These are phyloP conservation scores for Xylota sylvarum DNA, from an alignment of 2,888 invertebrate species.

Conservation along the genomic window DNA sequence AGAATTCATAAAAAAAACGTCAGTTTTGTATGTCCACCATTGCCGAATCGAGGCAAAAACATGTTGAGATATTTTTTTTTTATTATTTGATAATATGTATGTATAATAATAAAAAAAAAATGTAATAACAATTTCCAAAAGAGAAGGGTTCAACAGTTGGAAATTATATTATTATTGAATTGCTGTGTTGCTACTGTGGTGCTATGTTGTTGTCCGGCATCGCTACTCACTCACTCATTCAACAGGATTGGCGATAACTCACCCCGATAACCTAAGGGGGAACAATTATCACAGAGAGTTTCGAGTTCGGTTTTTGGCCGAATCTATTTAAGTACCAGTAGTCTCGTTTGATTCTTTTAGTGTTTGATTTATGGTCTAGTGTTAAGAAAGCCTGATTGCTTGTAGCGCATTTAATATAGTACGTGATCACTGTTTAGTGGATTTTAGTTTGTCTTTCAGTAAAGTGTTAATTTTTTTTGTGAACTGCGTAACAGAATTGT, in stretches of 20 bases:
- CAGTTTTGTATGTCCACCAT: background rate
- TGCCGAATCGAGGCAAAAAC: constrained; percentile 16
- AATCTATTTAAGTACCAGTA: constrained; percentile 69
- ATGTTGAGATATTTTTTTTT: constrained; percentile 5
- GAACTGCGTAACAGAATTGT: background rate
- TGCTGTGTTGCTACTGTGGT: constrained; percentile 5
- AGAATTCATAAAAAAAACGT: constrained; percentile 25
- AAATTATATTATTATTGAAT: constrained; percentile 6
- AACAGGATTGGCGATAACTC: constrained; percentile 68
- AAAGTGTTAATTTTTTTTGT: background rate
- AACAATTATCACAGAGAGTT: constrained; percentile 56
- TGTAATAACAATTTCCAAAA: constrained; percentile 33
- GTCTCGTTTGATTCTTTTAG: constrained; percentile 63
- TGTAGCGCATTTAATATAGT: constrained; percentile 4
- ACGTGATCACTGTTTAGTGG: constrained; percentile 1
- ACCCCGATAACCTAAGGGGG: constrained; percentile 67
- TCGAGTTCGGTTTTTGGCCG: constrained; percentile 40
- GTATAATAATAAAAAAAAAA: constrained; percentile 15
- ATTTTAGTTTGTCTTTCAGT: background rate
- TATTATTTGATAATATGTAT: too few species aligned
- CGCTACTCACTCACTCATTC: constrained; percentile 32
- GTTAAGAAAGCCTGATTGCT: constrained; percentile 22
- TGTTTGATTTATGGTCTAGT: constrained; percentile 66
- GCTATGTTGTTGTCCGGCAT: constrained; percentile 3
- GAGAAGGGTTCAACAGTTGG: constrained; percentile 13